Evolutionary conservation across 2,113 vertebrate genomes (phyloP), one percentile per base, ranked within the genome.

Genomic region (Hydrolagus affinis): DNA sequence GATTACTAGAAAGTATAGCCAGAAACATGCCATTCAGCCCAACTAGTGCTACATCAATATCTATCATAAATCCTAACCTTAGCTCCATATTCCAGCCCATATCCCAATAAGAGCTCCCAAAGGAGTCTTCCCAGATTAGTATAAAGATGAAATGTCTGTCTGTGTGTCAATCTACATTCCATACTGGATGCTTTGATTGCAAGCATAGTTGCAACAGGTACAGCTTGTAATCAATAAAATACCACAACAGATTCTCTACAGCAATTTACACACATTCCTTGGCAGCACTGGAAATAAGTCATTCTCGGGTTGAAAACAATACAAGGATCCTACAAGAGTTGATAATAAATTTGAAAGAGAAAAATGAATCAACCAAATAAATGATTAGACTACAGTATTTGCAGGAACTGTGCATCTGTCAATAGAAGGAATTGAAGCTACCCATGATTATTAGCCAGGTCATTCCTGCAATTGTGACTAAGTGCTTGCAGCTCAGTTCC

Each of bases 391-490:
- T 44, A 44, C 1, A 3, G 44, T 6, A 44, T 44, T 44, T 44
- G 44, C 44, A 44, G 44, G 44, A 44, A 44, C 44, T 44, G 6
- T 6, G 44, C 44, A 44, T 44, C 44, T 6, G 44, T 44, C 44
- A 44, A 44, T 6, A 44, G 44, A 44, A 6, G 44, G 44, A 44
- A 44, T 3, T 44, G 44, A 44, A 1, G 6, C 44, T 44, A 44
- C 44, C 44, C 44, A 44, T 44, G 44, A 44, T 3, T 44, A 6
- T 44, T 44, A 44, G 44, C 44, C 44, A 44, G 1, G 25, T 68
- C 17, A 66, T 83, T 83, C 78, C 25, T 83, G 76, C 17, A 80
- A 64, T 64, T 25, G 76, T 62, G 25, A 28, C 60, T 83, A 8
- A 78, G 17, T 14, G 11, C 66, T 23, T 25, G 25, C 10, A 83